Conservation (phyloP, 1,140 invertebrate species). For the Phortica variegata region DNA sequence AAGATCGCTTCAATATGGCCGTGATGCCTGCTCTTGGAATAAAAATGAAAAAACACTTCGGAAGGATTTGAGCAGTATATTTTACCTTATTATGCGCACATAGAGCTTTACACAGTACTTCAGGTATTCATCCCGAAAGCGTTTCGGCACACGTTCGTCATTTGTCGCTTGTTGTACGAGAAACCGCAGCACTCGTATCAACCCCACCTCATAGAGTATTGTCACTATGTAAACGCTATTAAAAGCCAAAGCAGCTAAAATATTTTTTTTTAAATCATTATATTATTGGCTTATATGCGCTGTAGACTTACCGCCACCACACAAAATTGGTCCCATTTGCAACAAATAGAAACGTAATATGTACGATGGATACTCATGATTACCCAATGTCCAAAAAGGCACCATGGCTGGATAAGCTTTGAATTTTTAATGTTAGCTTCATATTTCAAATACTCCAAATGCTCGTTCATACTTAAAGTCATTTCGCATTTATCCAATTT, state of each 20-base stretch:
- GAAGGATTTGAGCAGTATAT: not conserved
- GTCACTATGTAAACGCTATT: slow-evolving; percentile 41
- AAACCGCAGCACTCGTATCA: slow-evolving; percentile 27
- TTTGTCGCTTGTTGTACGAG: slow-evolving; percentile 30
- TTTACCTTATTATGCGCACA: slow-evolving; percentile 30
- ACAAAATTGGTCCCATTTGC: slow-evolving; percentile 32
- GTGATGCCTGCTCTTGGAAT: slow-evolving; percentile 41
- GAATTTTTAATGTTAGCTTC: not conserved
- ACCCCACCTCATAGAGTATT: slow-evolving; percentile 30
- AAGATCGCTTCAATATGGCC: slow-evolving; percentile 30
- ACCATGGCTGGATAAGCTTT: slow-evolving; percentile 38
- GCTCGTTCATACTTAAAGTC: slow-evolving; percentile 37
- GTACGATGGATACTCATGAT: slow-evolving; percentile 29
- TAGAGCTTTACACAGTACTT: slow-evolving; percentile 35
- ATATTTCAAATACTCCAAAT: not conserved
- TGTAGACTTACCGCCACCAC: slow-evolving; percentile 30
- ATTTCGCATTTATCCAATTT: slow-evolving; percentile 30
- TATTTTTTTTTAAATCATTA: not conserved
- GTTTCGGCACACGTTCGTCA: slow-evolving; percentile 18
- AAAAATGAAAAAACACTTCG: not conserved
- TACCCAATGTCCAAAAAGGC: slow-evolving; percentile 26
- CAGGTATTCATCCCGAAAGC: slow-evolving; percentile 21
- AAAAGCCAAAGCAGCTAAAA: slow-evolving; percentile 36
- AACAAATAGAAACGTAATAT: slow-evolving; percentile 32
- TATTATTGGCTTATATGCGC: not conserved